Evolutionary conservation across 2,113 vertebrate genomes (phyloP).

Genomic region (Cariama cristata): DNA sequence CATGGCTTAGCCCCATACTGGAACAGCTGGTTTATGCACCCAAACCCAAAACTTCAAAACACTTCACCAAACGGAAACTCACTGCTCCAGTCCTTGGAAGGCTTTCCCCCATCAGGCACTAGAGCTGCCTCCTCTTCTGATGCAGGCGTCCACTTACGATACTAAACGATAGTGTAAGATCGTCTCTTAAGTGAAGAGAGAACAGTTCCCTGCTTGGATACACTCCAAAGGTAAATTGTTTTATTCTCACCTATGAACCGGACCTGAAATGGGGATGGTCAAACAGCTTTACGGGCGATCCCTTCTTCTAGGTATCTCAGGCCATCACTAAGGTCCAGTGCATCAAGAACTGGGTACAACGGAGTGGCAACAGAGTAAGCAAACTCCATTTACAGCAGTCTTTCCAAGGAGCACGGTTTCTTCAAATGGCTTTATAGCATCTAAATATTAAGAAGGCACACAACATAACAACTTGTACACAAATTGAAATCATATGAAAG

Average conservation of each 20-base stretch:
- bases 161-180: not conserved
- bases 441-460: not conserved
- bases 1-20: not conserved
- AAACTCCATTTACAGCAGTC: not conserved
- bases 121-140: not conserved
- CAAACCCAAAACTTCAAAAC: not conserved
- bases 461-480: not conserved
- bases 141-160: accelerated
- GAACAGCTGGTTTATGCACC: not conserved
- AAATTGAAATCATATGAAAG: not conserved
- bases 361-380: not conserved
- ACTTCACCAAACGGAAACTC: not conserved
- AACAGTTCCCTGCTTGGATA: not conserved
- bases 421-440: not conserved
- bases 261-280: not conserved
- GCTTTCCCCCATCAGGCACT: not conserved
- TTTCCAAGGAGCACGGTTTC: not conserved
- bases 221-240: not conserved
- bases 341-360: not conserved
- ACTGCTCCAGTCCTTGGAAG: not conserved
- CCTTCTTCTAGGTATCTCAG: not conserved
- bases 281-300: not conserved
- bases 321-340: not conserved
- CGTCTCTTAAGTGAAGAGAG: not conserved
- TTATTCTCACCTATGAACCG: not conserved